A percentile compares a stretch with the other conserved stretches of the same genome.
These are phyloP conservation scores for Corapipo altera DNA, from an alignment of 2,113 vertebrate genomes.

Conservation along the genomic window DNA sequence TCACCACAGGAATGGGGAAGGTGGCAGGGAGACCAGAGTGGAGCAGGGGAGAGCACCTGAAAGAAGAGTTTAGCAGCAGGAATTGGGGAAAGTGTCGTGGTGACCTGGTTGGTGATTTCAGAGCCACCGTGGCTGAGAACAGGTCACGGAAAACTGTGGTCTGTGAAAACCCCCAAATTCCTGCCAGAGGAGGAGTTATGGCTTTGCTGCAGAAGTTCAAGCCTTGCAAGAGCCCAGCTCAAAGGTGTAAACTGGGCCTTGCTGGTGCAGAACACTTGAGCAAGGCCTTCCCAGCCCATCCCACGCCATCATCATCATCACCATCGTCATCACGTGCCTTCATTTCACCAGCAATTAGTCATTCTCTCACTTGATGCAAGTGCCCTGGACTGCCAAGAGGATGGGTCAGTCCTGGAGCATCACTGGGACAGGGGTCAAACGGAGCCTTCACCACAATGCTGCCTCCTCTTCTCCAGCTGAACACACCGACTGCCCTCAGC, in stretches of 20 bases:
- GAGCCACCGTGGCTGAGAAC: neutral
- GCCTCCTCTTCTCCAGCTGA: neutral
- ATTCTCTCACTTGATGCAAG: neutral
- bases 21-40: neutral
- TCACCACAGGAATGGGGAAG: neutral
- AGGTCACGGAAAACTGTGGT: neutral
- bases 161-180: neutral
- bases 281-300: neutral
- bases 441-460: neutral
- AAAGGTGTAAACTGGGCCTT: neutral
- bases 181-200: neutral
- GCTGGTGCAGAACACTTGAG: neutral
- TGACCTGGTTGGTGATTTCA: too few relatives aligned
- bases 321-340: neutral
- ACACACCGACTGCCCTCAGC: neutral
- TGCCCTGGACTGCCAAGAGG: neutral
- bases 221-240: neutral
- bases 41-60: neutral
- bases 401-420: neutral
- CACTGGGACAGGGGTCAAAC: neutral
- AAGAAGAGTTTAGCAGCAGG: neutral
- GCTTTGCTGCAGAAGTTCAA: neutral
- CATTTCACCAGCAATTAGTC: neutral
- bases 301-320: neutral
- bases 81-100: constrained; percentile 8